Evolutionary conservation across 2,797 vertebrate genomes (phyloP), one percentile per base, ranked within the genome.

Genomic region (Sparidentex hasta): DNA sequence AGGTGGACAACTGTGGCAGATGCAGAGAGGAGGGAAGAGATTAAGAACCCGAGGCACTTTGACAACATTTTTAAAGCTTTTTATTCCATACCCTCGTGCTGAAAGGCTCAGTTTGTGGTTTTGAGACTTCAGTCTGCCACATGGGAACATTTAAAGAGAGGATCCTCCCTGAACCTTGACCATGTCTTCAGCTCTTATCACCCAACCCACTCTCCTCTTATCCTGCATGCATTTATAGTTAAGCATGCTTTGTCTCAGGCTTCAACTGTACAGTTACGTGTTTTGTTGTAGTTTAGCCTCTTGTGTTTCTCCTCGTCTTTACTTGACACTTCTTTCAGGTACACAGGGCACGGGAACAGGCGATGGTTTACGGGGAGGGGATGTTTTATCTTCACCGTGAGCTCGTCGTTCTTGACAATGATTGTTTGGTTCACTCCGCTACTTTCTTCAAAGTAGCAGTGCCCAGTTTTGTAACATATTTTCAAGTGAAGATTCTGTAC

Each of bases 181-280:
- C 47, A 50, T 8, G 29, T 68, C 61, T 58, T 76, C 43, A 48
- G 65, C 66, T 47, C 65, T 68, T 61, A n/a, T 21, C 38, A 2
- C 27, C 25, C 46, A 38, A 50, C 55, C 27, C 54, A 33, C 56
- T 51, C 47, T 65, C 54, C 33, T 83, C 75, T 59, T 79, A 29
- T 65, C 83, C 80, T 84, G 92, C 91, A 92, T 94, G 94, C 92
- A 11, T 86, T 75, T 88, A 71, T 86, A 87, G 85, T 88, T 85
- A 55, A 65, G 94, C 95, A 94, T 95, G 95, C 92, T 86, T 76
- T 25, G 90, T 94, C 90, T 92, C 92, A 94, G 92, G 94, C 92
- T 90, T 89, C 75, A 72, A 75, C 76, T 89, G 88, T 90, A 86
- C 83, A 87, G 87, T 82, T 92, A 78, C 1, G 71, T 89, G 88